These are phyloP conservation scores for Eurosta solidaginis DNA, from an alignment of 1,140 invertebrate genomes.

Conservation along the genomic window DNA sequence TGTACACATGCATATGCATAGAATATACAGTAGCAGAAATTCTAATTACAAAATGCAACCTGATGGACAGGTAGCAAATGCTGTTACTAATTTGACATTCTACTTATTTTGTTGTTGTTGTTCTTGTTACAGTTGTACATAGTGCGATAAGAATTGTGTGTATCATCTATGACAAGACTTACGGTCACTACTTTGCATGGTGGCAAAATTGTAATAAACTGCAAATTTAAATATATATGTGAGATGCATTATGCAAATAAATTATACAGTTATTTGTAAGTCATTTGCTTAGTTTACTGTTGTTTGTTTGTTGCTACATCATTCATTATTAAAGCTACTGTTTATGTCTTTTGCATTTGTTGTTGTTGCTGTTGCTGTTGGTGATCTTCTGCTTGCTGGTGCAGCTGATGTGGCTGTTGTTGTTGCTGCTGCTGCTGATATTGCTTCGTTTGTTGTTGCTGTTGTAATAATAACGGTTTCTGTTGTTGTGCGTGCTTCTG, in stretches of 20 bases:
- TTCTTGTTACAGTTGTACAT: background rate
- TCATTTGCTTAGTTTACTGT: conserved; percentile 18
- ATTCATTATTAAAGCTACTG: conserved; percentile 18
- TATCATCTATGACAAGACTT: background rate
- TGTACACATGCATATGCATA: background rate
- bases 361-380: conserved; percentile 7
- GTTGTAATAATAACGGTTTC: conserved; percentile 36
- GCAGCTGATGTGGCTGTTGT: background rate
- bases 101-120: background rate
- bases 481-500: conserved; percentile 40
- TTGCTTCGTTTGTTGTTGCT: conserved; percentile 35
- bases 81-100: no score
- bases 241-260: background rate
- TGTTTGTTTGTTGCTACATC: conserved; percentile 28
- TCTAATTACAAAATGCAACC: conserved; percentile 18
- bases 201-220: background rate
- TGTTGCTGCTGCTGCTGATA: background rate
- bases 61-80: background rate
- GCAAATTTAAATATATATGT: background rate
- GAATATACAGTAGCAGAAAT: background rate
- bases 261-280: background rate
- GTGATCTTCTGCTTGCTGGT: no score
- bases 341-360: conserved; percentile 45
- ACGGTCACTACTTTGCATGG: background rate
- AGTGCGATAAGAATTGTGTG: background rate